These are phyloP conservation scores for Lampropteryx suffumata DNA, from an alignment of 2,888 invertebrate species.

Conservation along the genomic window DNA sequence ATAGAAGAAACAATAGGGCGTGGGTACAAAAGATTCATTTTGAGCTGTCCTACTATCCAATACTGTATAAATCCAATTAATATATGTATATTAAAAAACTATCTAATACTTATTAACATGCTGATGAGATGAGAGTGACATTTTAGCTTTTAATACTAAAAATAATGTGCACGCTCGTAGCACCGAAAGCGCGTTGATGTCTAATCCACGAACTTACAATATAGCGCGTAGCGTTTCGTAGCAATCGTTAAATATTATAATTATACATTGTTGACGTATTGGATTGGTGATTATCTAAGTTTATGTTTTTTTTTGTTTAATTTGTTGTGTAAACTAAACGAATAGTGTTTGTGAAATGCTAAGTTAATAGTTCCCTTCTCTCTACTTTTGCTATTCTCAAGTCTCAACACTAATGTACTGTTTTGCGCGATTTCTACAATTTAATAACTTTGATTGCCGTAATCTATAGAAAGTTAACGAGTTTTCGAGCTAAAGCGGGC, in stretches of 20 bases:
- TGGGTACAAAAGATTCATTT: too few relatives aligned
- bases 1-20: neutral
- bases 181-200: constrained; percentile 60
- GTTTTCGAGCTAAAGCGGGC: constrained; percentile 44
- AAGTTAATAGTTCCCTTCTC: neutral
- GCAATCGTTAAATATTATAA: constrained; percentile 21
- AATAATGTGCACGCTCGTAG: constrained; percentile 3
- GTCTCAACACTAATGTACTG: constrained; percentile 16
- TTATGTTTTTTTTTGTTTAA: neutral
- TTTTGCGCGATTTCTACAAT: constrained; percentile 33
- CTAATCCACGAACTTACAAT: constrained; percentile 45
- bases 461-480: constrained; percentile 34
- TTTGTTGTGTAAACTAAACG: neutral
- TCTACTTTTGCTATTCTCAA: constrained; percentile 5
- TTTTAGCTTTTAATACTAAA: neutral
- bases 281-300: too few relatives aligned
- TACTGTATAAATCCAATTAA: too few relatives aligned
- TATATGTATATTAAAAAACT: too few relatives aligned
- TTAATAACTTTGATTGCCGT: constrained; percentile 33
- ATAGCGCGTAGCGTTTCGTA: constrained; percentile 33
- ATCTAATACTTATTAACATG: too few relatives aligned
- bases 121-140: too few relatives aligned
- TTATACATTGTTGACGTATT: too few relatives aligned
- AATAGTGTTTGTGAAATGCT: neutral
- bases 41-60: too few relatives aligned